phyloP scores from a whole-genome alignment of 2,113 vertebrate species.

The Mobula hypostoma region DNA sequence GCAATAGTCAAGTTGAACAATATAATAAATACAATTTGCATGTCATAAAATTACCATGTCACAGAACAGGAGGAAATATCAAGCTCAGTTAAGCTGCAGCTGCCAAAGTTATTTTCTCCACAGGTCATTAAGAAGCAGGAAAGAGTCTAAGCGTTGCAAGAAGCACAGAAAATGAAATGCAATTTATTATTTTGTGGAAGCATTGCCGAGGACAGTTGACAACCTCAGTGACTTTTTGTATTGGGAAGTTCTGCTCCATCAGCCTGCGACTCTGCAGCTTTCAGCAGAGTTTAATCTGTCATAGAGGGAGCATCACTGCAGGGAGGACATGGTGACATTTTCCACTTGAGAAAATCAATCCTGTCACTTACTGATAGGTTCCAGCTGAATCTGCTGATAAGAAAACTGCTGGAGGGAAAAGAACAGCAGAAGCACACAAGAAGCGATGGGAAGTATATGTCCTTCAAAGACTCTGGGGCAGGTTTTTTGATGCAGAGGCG shows the following conservation, averaged over 20 bases:
- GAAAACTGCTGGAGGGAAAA: conserved; percentile 36
- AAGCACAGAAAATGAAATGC: conserved; percentile 11
- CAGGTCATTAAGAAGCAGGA: conserved; percentile 33
- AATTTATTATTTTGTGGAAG: conserved; percentile 29
- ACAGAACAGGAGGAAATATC: conserved; percentile 33
- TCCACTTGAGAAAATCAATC: conserved; percentile 38
- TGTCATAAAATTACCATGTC: conserved; percentile 29
- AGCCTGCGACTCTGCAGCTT: conserved; percentile 31
- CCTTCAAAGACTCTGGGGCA: conserved; percentile 26
- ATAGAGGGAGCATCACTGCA: conserved; percentile 36
- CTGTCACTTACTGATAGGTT: conserved; percentile 36
- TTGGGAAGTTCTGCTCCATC: conserved; percentile 35
- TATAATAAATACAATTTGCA: conserved; percentile 30
- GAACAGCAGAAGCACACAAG: not conserved
- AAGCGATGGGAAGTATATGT: conserved; percentile 10
- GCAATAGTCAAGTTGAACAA: not conserved
- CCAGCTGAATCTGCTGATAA: conserved; percentile 38
- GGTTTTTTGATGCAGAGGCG: not conserved
- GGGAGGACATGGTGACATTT: conserved; percentile 37
- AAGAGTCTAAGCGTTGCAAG: conserved; percentile 17
- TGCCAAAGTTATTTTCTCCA: conserved; percentile 34
- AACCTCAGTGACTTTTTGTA: conserved; percentile 37
- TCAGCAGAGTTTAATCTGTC: conserved; percentile 37
- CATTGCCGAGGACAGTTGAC: conserved; percentile 22
- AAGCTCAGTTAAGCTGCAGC: conserved; percentile 34